Conservation (phyloP, 2,113 vertebrate species). For the Rousettus leschenaultii region DNA sequence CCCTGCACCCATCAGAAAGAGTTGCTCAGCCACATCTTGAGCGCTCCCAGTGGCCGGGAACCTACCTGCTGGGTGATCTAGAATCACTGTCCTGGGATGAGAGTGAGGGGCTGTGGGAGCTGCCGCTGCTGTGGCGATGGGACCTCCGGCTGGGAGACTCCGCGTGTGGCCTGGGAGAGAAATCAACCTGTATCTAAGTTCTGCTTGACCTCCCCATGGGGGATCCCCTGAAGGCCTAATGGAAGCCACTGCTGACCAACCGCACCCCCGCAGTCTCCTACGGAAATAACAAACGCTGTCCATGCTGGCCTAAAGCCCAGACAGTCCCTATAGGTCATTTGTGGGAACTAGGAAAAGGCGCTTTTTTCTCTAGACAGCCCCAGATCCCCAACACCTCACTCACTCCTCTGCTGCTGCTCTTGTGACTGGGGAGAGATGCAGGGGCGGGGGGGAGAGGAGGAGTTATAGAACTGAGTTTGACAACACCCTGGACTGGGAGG, state of each 20-base stretch:
- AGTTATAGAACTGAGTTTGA: neutral
- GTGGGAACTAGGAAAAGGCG: neutral
- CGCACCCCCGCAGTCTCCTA: neutral
- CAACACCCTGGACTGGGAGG: neutral
- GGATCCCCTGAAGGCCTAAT: neutral
- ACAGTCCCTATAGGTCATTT: neutral
- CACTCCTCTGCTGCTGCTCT: neutral
- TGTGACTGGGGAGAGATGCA: neutral
- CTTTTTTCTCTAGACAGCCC: neutral
- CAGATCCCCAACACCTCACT: neutral
- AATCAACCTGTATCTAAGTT: neutral
- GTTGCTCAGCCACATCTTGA: neutral
- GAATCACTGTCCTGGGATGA: slow-evolving; percentile 91
- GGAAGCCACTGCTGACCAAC: neutral
- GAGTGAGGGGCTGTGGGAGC: slow-evolving; percentile 91
- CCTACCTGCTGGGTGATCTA: slow-evolving; percentile 93
- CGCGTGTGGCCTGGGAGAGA: slow-evolving; percentile 86
- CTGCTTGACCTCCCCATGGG: neutral
- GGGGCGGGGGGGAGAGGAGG: too few relatives aligned
- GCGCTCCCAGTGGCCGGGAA: neutral
- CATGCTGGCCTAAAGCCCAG: neutral
- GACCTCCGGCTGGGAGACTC: slow-evolving; percentile 89
- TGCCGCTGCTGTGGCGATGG: slow-evolving; percentile 92
- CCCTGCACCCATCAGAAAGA: too few relatives aligned
- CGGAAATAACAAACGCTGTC: neutral